Evolutionary conservation across 2,797 vertebrate species (phyloP).

Genomic region (Pangasius djambal): DNA sequence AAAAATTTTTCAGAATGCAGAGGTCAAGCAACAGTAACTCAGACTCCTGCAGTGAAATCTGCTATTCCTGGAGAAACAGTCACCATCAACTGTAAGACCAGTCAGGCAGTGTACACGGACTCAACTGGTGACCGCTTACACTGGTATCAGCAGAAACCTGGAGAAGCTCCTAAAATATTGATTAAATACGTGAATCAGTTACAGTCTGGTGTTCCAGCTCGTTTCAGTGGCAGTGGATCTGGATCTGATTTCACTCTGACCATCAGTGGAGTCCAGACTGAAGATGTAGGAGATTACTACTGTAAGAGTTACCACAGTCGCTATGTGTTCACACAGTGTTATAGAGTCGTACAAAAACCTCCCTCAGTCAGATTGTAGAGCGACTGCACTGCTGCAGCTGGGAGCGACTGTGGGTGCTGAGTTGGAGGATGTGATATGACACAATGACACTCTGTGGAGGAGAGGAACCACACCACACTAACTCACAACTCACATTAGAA

Average conservation of each 20-base stretch:
- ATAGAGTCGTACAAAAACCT: conserved; percentile 41
- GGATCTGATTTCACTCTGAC: conserved; percentile 23
- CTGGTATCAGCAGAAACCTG: too few species aligned
- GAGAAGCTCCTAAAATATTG: conserved; percentile 6
- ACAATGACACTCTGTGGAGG: conserved; percentile 9
- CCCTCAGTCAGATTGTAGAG: conserved; percentile 38
- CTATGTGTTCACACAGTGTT: neutral
- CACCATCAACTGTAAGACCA: neutral
- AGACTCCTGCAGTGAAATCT: conserved; percentile 2
- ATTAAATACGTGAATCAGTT: neutral
- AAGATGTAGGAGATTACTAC: conserved; percentile 24
- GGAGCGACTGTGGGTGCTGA: conserved; percentile 40
- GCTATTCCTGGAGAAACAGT: neutral
- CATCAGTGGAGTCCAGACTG: conserved; percentile 12
- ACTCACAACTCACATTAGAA: neutral
- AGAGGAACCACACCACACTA: conserved; percentile 3
- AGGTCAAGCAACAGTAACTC: conserved; percentile 8
- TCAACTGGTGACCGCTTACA: too few species aligned
- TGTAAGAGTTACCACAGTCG: neutral
- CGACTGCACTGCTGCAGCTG: conserved; percentile 46
- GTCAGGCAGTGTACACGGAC: too few species aligned
- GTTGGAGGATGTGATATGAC: conserved; percentile 19
- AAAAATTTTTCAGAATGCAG: neutral
- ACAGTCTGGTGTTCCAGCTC: conserved; percentile 20
- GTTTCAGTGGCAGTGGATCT: conserved; percentile 26